phyloP scores from a whole-genome alignment of 2,113 vertebrate species.

The Mandrillus leucophaeus region DNA sequence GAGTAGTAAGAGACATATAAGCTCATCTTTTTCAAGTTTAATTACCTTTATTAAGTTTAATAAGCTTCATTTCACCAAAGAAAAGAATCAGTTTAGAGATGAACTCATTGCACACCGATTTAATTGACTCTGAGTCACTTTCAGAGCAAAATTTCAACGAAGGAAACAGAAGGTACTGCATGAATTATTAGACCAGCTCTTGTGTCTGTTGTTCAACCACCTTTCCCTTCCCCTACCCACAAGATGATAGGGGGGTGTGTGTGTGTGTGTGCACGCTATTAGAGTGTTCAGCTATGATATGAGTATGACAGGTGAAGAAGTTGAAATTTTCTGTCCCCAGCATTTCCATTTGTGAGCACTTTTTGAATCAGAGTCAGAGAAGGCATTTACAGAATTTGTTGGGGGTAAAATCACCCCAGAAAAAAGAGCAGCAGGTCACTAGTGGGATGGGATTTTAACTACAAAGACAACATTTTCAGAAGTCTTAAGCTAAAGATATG shows the following conservation, averaged over 20 bases:
- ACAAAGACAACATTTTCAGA: slow-evolving; percentile 38
- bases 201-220: background rate
- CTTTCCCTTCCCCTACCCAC: background rate
- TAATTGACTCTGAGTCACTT: background rate
- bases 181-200: background rate
- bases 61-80: slow-evolving; percentile 33
- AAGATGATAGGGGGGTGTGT: background rate
- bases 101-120: background rate
- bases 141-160: background rate
- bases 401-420: background rate
- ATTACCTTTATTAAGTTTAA: slow-evolving; percentile 9
- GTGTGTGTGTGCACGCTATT: background rate
- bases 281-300: background rate
- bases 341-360: background rate
- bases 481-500: background rate
- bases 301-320: background rate
- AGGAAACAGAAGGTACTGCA: background rate
- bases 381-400: slow-evolving; percentile 30
- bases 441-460: background rate
- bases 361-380: slow-evolving; percentile 47
- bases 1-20: background rate
- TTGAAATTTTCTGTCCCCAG: background rate
- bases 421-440: background rate
- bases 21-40: background rate
- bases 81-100: background rate